These are phyloP conservation scores for Heteropelma amictum DNA, from an alignment of 2,888 invertebrate species.

Conservation along the genomic window DNA sequence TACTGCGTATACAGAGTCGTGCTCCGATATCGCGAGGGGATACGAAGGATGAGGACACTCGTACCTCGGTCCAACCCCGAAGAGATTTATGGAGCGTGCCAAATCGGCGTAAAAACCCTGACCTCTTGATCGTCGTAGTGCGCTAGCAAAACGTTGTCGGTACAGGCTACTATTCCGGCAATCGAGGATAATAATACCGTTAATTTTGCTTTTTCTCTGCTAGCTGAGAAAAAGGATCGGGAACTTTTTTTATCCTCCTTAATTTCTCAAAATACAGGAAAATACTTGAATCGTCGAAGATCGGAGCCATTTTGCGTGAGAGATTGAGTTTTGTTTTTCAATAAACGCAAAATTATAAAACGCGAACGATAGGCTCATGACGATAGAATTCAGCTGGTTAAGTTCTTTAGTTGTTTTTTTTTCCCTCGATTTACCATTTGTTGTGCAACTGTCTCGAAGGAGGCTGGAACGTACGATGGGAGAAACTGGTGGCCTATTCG, in stretches of 20 bases:
- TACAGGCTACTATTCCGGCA: slow-evolving; percentile 36
- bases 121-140: slow-evolving; percentile 66
- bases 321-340: no score
- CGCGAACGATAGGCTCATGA: slow-evolving; percentile 22
- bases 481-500: slow-evolving; percentile 25
- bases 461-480: slow-evolving; percentile 6
- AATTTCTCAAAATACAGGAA: no score
- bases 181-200: slow-evolving; percentile 27
- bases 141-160: slow-evolving; percentile 38
- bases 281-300: no score
- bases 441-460: background rate
- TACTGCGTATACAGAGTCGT: background rate
- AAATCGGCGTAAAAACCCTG: slow-evolving; percentile 72
- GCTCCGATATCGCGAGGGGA: slow-evolving; percentile 15
- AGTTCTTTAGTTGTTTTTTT: no score
- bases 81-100: slow-evolving; percentile 73
- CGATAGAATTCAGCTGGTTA: no score
- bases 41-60: slow-evolving; percentile 64
- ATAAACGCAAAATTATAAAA: no score
- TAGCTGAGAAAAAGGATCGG: slow-evolving; percentile 5
- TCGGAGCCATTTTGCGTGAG: no score
- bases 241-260: background rate
- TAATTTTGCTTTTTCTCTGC: slow-evolving; percentile 13
- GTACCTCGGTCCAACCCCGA: slow-evolving; percentile 58
- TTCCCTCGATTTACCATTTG: no score